Evolutionary conservation across 2,888 invertebrate genomes (phyloP), one percentile per base, ranked within the genome.

Genomic region (Nomada lathburiana): DNA sequence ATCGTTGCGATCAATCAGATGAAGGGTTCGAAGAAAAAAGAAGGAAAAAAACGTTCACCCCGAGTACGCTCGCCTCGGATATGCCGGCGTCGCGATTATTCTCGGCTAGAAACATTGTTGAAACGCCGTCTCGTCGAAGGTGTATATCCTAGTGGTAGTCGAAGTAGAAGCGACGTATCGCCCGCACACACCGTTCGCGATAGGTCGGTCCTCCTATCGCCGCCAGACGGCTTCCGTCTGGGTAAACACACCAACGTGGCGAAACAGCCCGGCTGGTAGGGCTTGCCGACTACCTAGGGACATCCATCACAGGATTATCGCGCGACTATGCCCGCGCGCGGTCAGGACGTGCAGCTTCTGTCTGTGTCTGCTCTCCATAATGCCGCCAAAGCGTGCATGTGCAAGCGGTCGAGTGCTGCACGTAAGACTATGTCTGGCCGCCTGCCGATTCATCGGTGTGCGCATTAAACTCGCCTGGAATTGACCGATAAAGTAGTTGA

Each of bases 301-400:
- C 92, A 92, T 93, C 92, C 92, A 92, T 93, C 93, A 93, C 89
- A 86, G 91, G 92, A 92, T 93, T 93, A 93, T 92, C 91, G 86
- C 89, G 75, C 86, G 81, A 82, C 79, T 77, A 77, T 76, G 82
- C 74, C 69, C 80, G 79, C 85, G 83, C 85, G 82, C 82, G 75
- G 74, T 82, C 80, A 77, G 81, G 79, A 82, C 80, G 82, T 70
- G 72, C 74, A 65, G 71, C 67, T 42, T 63, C 73, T 76, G 20
- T 75, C 10, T 57, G 57, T 70, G 60, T 62, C 62, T 57, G 72
- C 62, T 57, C 26, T 63, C 59, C 71, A 42, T 64, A 68, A 69
- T 72, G 72, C 68, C 76, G 64, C 60, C 80, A 70, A 76, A 72
- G 64, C 55, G 55, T 80, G 80, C 71, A 74, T 70, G 81, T 80